Conservation (phyloP, 2,888 invertebrate species). For the Caenorhabditis becei region DNA sequence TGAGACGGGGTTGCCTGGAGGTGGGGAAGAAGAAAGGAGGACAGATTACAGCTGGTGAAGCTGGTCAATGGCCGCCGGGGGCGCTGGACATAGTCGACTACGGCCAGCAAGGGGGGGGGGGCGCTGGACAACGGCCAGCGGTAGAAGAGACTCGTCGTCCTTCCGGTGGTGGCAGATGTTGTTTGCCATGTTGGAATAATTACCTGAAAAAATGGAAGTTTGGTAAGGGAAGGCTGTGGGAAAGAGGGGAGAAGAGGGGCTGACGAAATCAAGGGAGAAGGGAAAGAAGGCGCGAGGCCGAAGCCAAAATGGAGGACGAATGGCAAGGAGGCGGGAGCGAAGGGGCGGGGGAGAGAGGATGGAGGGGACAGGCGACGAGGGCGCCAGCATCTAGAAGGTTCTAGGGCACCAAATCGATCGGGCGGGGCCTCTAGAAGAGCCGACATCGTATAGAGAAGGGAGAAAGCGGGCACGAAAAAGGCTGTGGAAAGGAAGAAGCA, state of each 20-base stretch:
- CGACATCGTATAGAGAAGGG: not conserved
- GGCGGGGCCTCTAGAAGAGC: not conserved
- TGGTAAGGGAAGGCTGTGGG: no score
- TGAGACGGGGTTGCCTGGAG: no score
- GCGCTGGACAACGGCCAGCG: no score
- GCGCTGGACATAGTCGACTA: no score
- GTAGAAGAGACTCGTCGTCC: no score
- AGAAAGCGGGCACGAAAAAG: not conserved
- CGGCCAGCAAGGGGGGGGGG: no score
- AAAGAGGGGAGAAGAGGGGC: not conserved
- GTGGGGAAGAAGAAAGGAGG: no score
- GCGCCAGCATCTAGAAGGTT: conserved; percentile 16
- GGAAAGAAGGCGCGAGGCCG: not conserved
- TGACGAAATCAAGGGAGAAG: not conserved
- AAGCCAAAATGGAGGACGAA: not conserved
- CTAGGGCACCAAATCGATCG: conserved; percentile 11
- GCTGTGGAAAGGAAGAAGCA: not conserved
- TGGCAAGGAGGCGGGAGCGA: not conserved
- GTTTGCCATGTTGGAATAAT: conserved; percentile 14
- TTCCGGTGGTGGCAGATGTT: no score
- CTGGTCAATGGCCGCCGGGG: no score
- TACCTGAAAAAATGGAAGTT: conserved; percentile 11
- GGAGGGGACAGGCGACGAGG: not conserved
- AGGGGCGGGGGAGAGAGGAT: not conserved
- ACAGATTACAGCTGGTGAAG: no score